These are phyloP conservation scores for Fulmarus glacialis DNA, from an alignment of 2,113 vertebrate species.

Conservation along the genomic window DNA sequence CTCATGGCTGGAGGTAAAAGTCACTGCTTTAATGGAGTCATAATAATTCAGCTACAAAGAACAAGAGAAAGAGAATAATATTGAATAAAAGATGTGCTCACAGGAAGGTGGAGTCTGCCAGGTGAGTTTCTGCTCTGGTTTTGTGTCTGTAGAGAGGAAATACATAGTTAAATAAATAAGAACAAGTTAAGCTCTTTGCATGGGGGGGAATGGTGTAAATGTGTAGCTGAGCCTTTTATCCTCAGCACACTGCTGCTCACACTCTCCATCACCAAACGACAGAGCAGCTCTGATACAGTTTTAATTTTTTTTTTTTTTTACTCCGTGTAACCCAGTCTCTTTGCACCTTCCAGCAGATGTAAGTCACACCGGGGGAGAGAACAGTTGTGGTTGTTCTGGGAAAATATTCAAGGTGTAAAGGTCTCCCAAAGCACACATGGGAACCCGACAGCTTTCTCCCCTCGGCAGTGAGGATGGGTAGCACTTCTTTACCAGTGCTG, in stretches of 20 bases:
- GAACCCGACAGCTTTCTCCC: accelerated
- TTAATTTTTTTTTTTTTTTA: neutral
- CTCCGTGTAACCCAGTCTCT: constrained; percentile 78
- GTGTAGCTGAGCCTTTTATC: neutral
- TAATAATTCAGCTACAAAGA: constrained; percentile 80
- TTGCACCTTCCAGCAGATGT: constrained; percentile 77
- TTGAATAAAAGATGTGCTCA: neutral
- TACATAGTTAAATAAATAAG: neutral
- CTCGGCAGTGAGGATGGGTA: neutral
- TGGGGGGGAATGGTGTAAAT: neutral
- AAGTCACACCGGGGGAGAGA: constrained; percentile 71
- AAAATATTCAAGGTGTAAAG: neutral
- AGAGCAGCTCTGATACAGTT: neutral
- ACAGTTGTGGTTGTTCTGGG: constrained; percentile 70
- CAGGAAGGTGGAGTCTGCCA: neutral
- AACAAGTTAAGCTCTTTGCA: neutral
- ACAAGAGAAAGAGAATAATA: neutral
- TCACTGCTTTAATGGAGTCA: constrained; percentile 67
- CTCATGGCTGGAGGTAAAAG: constrained; percentile 78
- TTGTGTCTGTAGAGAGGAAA: neutral
- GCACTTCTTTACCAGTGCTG: neutral
- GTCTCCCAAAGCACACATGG: neutral
- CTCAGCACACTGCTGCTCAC: neutral
- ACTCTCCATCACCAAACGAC: neutral
- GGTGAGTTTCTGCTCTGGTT: neutral